Conservation (phyloP, 2,888 invertebrate genomes). For the Tetropium fuscum region DNA sequence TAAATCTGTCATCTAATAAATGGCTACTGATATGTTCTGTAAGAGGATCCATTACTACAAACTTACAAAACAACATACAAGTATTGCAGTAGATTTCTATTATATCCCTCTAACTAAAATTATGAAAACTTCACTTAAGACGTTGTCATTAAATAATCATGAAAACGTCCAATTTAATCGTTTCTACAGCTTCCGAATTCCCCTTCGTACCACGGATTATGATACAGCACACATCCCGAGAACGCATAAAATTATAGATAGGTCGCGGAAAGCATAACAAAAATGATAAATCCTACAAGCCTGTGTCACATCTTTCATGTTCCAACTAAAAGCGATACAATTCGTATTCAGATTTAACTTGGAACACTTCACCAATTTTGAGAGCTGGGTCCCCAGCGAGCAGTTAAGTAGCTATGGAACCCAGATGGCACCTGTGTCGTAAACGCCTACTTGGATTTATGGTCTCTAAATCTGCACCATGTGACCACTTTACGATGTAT, state of each 20-base stretch:
- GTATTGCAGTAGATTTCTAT: too few species aligned
- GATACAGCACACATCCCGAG: too few species aligned
- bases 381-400: conserved; percentile 46
- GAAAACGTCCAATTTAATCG: too few species aligned
- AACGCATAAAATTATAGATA: background rate
- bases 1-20: too few species aligned
- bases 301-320: conserved; percentile 19
- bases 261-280: conserved; percentile 12
- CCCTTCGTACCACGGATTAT: too few species aligned
- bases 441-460: conserved; percentile 48
- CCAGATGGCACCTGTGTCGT: conserved; percentile 51
- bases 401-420: conserved; percentile 40
- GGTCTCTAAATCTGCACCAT: conserved; percentile 37
- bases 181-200: too few species aligned
- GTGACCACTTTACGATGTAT: conserved; percentile 40
- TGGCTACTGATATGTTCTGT: too few species aligned
- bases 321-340: conserved; percentile 30
- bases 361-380: conserved; percentile 42
- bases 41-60: too few species aligned
- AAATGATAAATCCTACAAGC: conserved; percentile 4
- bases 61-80: too few species aligned
- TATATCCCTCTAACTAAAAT: too few species aligned
- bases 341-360: conserved; percentile 41
- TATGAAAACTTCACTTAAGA: too few species aligned
- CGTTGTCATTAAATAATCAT: too few species aligned